Conservation (phyloP, 1,140 invertebrate genomes). For the Lordiphosa collinella region DNA sequence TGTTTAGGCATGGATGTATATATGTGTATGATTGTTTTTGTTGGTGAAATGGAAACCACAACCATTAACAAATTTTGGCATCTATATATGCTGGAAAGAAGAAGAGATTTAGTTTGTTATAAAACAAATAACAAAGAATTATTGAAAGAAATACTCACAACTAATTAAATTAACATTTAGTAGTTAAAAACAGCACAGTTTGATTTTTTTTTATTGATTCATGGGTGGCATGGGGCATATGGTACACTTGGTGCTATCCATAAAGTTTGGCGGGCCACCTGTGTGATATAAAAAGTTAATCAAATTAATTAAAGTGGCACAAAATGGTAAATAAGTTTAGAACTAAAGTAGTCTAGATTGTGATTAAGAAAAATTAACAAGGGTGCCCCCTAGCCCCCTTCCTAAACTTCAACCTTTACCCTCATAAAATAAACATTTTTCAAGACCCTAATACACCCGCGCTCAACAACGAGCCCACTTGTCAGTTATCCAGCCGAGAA, state of each 20-base stretch:
- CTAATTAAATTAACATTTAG: constrained; percentile 66
- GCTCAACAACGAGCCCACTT: no score
- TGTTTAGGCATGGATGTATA: constrained; percentile 3
- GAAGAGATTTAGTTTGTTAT: background rate
- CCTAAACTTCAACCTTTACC: no score
- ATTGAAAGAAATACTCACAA: constrained; percentile 44
- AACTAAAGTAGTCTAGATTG: no score
- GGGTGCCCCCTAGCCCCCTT: no score
- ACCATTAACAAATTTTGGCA: constrained; percentile 74
- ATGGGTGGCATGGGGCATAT: constrained; percentile 74
- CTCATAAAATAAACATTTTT: no score
- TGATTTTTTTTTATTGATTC: constrained; percentile 69
- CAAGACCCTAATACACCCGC: no score
- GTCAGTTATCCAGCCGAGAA: no score
- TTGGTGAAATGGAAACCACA: constrained; percentile 59
- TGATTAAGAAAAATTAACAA: no score
- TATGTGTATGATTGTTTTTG: constrained; percentile 21
- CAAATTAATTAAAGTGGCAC: background rate
- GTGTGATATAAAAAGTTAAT: background rate
- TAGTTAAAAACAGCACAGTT: constrained; percentile 63
- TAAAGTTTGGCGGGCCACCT: constrained; percentile 73
- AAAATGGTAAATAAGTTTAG: background rate
- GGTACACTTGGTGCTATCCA: constrained; percentile 73
- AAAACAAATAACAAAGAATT: background rate
- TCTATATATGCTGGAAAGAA: constrained; percentile 56